Percentiles rank a stretch among this genome's conserved stretches.
These are phyloP conservation scores for Montipora cactus DNA, from an alignment of 64 coral and sea anemone genomes.

Conservation along the genomic window DNA sequence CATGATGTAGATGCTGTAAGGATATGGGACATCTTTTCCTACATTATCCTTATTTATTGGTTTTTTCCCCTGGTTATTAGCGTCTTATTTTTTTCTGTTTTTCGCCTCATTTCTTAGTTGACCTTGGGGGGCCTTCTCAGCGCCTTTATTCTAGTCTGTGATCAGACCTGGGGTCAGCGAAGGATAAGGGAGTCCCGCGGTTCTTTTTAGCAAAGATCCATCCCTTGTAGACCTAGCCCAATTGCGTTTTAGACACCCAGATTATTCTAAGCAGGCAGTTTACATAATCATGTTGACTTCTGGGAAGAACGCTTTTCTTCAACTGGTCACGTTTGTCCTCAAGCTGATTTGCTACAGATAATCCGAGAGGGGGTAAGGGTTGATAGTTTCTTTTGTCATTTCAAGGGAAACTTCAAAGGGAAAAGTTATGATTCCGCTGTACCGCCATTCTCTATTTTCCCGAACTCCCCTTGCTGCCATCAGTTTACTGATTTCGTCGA, in stretches of 20 bases:
- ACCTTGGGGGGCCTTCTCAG: conserved; percentile 5
- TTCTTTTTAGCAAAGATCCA: background rate
- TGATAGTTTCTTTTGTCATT: conserved; percentile 5
- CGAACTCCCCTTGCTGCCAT: conserved; percentile 11
- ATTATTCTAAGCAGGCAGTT: conserved; percentile 31
- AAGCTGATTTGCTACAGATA: background rate
- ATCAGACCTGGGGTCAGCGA: conserved; percentile 16
- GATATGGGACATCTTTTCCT: too few species aligned
- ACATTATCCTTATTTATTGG: background rate
- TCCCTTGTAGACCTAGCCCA: background rate
- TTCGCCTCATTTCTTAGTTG: conserved; percentile 12
- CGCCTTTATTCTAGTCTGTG: conserved; percentile 9
- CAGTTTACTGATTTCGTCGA: conserved; percentile 28
- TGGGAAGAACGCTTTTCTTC: background rate
- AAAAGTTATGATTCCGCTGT: background rate
- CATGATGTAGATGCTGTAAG: background rate
- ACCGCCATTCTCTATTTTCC: conserved; percentile 2
- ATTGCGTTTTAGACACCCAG: conserved; percentile 28
- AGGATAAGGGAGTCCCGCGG: background rate
- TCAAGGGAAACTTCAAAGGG: conserved; percentile 45
- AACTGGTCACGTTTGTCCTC: background rate
- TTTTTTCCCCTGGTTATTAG: background rate
- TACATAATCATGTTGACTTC: conserved; percentile 1
- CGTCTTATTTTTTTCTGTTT: background rate
- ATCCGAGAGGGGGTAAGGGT: conserved; percentile 40